Evolutionary conservation across 2,888 invertebrate species (phyloP).

Genomic region (Eulithis prunata): DNA sequence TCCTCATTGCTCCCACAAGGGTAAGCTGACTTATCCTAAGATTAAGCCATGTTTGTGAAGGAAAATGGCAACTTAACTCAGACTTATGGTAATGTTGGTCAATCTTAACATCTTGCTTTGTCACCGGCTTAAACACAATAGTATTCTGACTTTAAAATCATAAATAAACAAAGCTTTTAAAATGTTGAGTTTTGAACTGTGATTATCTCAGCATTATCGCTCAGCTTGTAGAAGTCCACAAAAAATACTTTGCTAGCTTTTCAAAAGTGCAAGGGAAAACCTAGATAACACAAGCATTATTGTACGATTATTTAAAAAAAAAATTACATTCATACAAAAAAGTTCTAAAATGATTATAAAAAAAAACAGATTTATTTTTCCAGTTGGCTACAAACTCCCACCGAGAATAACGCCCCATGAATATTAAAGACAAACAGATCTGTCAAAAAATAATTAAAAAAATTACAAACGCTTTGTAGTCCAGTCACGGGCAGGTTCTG

Average conservation of each 20-base stretch:
- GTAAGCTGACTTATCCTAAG: slow-evolving; percentile 1
- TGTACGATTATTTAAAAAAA: neutral
- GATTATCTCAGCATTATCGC: too few relatives aligned
- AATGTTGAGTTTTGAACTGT: too few relatives aligned
- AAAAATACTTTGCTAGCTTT: too few relatives aligned
- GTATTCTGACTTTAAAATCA: too few relatives aligned
- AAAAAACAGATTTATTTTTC: slow-evolving; percentile 33
- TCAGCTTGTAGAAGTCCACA: too few relatives aligned
- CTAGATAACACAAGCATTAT: neutral
- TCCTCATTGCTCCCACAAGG: slow-evolving; percentile 1
- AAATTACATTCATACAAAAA: slow-evolving; percentile 1
- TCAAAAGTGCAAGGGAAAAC: too few relatives aligned
- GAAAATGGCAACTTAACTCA: neutral
- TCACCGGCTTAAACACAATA: too few relatives aligned
- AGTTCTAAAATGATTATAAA: slow-evolving; percentile 14
- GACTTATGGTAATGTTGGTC: slow-evolving; percentile 1
- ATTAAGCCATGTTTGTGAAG: neutral
- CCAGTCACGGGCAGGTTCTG: slow-evolving; percentile 48
- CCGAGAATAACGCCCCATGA: slow-evolving; percentile 34
- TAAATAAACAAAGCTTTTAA: too few relatives aligned
- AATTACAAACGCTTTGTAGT: slow-evolving; percentile 49
- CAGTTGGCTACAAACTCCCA: slow-evolving; percentile 28
- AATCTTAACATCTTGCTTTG: neutral
- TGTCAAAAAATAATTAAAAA: slow-evolving; percentile 45
- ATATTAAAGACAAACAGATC: slow-evolving; percentile 54